Percentiles rank a stretch among this genome's conserved stretches.
phyloP scores from a whole-genome alignment of 2,113 vertebrate genomes.

The Poeciliopsis retropinna region DNA sequence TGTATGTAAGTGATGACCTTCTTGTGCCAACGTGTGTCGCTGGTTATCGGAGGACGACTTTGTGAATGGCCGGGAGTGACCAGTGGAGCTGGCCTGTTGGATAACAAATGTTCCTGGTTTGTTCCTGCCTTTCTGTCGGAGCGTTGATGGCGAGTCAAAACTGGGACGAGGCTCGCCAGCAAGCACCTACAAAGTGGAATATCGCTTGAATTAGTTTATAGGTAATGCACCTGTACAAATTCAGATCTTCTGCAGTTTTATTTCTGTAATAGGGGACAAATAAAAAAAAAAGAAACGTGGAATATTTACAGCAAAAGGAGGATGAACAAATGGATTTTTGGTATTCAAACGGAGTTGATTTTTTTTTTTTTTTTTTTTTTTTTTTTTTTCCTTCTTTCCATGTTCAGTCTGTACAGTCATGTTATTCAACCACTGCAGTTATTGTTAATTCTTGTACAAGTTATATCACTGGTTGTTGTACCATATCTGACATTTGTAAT shows the following conservation, averaged over 20 bases:
- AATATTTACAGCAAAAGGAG: constrained; percentile 31
- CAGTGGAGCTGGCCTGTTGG: constrained; percentile 60
- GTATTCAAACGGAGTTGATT: constrained; percentile 66
- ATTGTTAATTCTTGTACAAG: constrained; percentile 84
- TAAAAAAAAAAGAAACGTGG: constrained; percentile 9
- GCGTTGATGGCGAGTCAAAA: constrained; percentile 26
- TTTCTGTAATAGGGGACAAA: constrained; percentile 6
- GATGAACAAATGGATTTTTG: constrained; percentile 36
- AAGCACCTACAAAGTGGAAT: constrained; percentile 10
- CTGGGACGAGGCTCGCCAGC: constrained; percentile 17
- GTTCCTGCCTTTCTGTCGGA: constrained; percentile 40
- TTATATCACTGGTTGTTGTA: constrained; percentile 85
- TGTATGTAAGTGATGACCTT: constrained; percentile 76
- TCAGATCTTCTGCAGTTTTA: constrained; percentile 23
- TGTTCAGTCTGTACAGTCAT: constrained; percentile 77
- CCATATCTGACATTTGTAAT: constrained; percentile 84
- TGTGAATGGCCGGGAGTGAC: constrained; percentile 70
- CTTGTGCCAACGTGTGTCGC: constrained; percentile 76
- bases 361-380: constrained; percentile 50
- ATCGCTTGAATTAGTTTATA: constrained; percentile 37
- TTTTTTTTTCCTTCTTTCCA: constrained; percentile 56
- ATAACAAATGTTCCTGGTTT: constrained; percentile 41
- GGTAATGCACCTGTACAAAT: constrained; percentile 16
- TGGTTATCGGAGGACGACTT: constrained; percentile 73
- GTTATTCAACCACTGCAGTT: constrained; percentile 84